phyloP scores from a whole-genome alignment of 2,888 invertebrate species.

The Acronicta aceris region DNA sequence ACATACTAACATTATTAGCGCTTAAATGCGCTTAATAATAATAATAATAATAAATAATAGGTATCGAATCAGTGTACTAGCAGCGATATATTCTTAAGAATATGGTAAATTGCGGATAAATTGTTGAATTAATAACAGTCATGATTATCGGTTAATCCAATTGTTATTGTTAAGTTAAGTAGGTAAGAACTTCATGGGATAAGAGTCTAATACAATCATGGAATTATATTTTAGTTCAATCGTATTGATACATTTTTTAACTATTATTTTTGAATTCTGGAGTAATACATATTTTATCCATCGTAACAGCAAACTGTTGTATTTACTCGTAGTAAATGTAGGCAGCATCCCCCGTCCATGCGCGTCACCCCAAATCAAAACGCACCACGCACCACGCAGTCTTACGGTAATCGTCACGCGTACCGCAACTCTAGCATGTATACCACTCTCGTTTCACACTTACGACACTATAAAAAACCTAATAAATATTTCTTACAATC shows the following conservation, averaged over 20 bases:
- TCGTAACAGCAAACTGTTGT: slow-evolving; percentile 55
- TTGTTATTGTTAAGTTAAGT: too few relatives aligned
- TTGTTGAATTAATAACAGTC: too few relatives aligned
- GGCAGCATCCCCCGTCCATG: slow-evolving; percentile 78
- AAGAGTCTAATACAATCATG: neutral
- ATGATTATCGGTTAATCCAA: too few relatives aligned
- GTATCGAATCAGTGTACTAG: too few relatives aligned
- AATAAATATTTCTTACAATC: slow-evolving; percentile 57
- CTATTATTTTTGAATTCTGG: neutral
- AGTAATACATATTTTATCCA: slow-evolving; percentile 10
- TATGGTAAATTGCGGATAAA: too few relatives aligned
- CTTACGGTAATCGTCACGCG: slow-evolving; percentile 78
- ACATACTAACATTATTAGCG: too few relatives aligned
- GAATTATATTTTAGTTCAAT: neutral
- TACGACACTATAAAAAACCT: slow-evolving; percentile 59
- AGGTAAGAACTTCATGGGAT: too few relatives aligned
- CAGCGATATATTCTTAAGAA: too few relatives aligned
- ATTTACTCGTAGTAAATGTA: slow-evolving; percentile 75
- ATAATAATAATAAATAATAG: too few relatives aligned
- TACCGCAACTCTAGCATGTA: slow-evolving; percentile 72
- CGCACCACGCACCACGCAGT: slow-evolving; percentile 81
- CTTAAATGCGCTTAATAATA: too few relatives aligned
- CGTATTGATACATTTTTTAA: too few relatives aligned
- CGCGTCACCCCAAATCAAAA: slow-evolving; percentile 80
- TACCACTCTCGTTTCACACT: slow-evolving; percentile 55